Evolutionary conservation across 2,797 vertebrate species (phyloP).

Genomic region (Gadopsis marmoratus): DNA sequence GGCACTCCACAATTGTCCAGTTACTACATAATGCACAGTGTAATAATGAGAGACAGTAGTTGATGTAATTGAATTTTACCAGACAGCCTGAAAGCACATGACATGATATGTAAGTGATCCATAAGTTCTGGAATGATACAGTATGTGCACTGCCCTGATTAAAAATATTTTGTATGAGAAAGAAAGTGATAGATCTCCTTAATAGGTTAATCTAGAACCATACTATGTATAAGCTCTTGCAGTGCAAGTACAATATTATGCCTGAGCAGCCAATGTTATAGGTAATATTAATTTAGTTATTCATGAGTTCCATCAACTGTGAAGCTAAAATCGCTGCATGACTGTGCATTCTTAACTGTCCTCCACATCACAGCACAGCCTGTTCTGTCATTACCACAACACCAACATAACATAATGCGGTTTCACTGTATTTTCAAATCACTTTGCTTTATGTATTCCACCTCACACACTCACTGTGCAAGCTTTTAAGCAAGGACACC

Average conservation of each 20-base stretch:
- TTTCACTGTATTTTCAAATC: conserved; percentile 6
- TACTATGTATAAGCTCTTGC: conserved; percentile 46
- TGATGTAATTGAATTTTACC: conserved; percentile 25
- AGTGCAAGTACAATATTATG: conserved; percentile 70
- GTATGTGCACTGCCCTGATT: conserved; percentile 14
- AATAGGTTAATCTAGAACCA: conserved; percentile 70
- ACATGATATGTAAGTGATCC: conserved; percentile 17
- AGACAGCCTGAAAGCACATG: conserved; percentile 7
- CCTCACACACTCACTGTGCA: not conserved
- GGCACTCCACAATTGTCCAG: conserved; percentile 3
- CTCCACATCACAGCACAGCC: conserved; percentile 48
- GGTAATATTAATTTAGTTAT: conserved; percentile 77
- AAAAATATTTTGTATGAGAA: conserved; percentile 27
- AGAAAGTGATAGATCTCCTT: conserved; percentile 63
- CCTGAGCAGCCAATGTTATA: conserved; percentile 68
- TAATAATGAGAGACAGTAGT: conserved; percentile 27
- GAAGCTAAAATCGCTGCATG: conserved; percentile 71
- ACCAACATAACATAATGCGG: conserved; percentile 37
- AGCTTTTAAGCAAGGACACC: no score
- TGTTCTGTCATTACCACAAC: conserved; percentile 35
- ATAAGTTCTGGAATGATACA: conserved; percentile 14
- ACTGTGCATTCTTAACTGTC: conserved; percentile 72
- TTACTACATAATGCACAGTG: not conserved
- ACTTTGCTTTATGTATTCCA: not conserved
- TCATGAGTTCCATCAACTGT: conserved; percentile 75